Evolutionary conservation across 2,113 vertebrate species (phyloP).

Genomic region (Spheniscus mendiculus): DNA sequence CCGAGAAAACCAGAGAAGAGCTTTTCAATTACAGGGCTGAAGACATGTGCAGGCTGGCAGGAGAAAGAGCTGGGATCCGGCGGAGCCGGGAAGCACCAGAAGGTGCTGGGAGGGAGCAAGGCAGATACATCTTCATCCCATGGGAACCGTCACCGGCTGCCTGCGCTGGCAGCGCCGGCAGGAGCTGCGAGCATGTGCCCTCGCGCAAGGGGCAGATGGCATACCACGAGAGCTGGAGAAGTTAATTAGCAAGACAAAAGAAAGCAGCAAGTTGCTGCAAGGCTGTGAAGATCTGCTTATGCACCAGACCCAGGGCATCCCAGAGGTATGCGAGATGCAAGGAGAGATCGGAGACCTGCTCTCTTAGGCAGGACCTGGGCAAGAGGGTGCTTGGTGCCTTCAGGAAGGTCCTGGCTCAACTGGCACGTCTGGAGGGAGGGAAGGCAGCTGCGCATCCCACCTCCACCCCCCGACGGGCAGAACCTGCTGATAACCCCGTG

Average conservation of each 20-base stretch:
- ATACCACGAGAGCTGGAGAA: not conserved
- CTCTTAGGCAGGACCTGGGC: fast-evolving
- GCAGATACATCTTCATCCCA: slow-evolving; percentile 62
- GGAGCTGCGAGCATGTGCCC: not conserved
- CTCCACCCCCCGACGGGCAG: not conserved
- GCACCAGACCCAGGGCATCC: not conserved
- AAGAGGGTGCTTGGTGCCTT: not conserved
- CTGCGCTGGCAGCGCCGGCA: not conserved
- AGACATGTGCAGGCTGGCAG: not conserved
- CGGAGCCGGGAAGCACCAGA: not conserved
- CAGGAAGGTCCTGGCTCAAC: not conserved
- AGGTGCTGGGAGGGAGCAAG: slow-evolving; percentile 27
- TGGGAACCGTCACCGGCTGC: not conserved
- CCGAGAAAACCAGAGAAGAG: fast-evolving
- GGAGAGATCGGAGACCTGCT: fast-evolving
- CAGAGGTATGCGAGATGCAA: fast-evolving
- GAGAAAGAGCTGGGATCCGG: not conserved
- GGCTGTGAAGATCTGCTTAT: not conserved
- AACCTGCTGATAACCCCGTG: not conserved
- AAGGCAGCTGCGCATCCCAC: not conserved
- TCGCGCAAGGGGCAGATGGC: slow-evolving; percentile 15
- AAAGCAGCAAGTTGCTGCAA: not conserved
- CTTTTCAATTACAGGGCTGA: not conserved
- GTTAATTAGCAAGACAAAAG: slow-evolving; percentile 30
- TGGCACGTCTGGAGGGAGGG: not conserved